phyloP scores from a whole-genome alignment of 2,113 vertebrate genomes.

The Ia io region DNA sequence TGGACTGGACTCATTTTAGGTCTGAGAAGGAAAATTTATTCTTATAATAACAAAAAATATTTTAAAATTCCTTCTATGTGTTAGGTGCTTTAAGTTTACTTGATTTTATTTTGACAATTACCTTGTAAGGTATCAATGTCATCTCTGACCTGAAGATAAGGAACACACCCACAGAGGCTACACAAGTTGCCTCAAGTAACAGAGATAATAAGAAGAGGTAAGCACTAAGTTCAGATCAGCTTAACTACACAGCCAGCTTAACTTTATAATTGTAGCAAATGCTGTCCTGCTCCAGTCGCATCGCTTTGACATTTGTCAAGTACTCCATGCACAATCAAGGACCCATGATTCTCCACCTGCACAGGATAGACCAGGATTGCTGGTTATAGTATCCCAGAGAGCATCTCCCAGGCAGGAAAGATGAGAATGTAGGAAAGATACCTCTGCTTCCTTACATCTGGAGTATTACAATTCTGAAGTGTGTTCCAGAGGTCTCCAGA shows the following conservation, averaged over 20 bases:
- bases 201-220: background rate
- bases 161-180: background rate
- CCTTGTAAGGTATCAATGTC: background rate
- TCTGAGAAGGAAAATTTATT: constrained; percentile 34
- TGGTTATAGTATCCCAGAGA: background rate
- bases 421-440: background rate
- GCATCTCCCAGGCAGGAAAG: background rate
- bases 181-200: background rate
- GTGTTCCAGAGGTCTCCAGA: background rate
- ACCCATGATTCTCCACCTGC: background rate
- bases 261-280: background rate
- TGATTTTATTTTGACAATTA: constrained; percentile 21
- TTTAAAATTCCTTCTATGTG: background rate
- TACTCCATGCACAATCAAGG: background rate
- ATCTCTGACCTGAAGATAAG: background rate
- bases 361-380: background rate
- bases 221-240: background rate
- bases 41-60: constrained; percentile 37
- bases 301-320: background rate
- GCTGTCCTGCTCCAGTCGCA: background rate
- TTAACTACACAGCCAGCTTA: background rate
- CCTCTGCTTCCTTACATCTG: background rate
- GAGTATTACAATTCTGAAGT: background rate
- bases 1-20: background rate
- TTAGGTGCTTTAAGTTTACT: constrained; percentile 2